Base-by-base conservation (phyloP, 2,888 invertebrate species). In the Mellilla xanthometata region DNA sequence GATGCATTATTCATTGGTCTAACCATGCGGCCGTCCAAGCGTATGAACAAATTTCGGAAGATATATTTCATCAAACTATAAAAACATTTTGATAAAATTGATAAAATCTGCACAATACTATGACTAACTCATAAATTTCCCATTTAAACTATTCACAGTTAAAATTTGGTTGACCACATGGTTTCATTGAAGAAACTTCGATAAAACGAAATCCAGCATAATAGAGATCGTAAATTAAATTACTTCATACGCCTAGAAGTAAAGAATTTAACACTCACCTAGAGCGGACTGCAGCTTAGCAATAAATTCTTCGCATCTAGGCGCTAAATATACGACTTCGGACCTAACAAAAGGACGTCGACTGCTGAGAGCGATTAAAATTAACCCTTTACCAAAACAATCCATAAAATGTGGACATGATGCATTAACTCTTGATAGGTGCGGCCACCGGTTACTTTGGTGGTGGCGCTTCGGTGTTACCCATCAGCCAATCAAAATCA, bases 401-500 rank as follows among this genome's bases (percentile, higher is more conserved):
- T 71, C 68, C 77, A 67, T 24, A 74, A 33, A 30, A 44, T 58
- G 66, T 58, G 61, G 62, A 54, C 55, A 65, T 68, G 70, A 58
- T 58, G 67, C 60, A 54, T 58, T 66, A 27, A 36, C 23, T 47
- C 47, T 38, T 47, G 47, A 26, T 12, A 33, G 19, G 8, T 38
- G 28, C 41, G 67, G 72, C 65, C 58, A 76, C 76, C 65, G 70
- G 72, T 76, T 86, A 87, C 68, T 84, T 80, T 65, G 81, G 67
- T 50, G 84, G 58, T 49, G 86, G 65, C 55, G 81, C 75, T 67
- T 85, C 87, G 78, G 74, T 80, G 83, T 81, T 84, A 86, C 73
- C 76, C 64, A 89, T 78, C 81, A 90, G 89, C 89, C 89, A 90
- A 87, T 90, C 89, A 86, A 88, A 90, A 88, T 90, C 89, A 84